These are phyloP conservation scores for Phalacrocorax pelagicus DNA, from an alignment of 2,113 vertebrate species.

Conservation along the genomic window DNA sequence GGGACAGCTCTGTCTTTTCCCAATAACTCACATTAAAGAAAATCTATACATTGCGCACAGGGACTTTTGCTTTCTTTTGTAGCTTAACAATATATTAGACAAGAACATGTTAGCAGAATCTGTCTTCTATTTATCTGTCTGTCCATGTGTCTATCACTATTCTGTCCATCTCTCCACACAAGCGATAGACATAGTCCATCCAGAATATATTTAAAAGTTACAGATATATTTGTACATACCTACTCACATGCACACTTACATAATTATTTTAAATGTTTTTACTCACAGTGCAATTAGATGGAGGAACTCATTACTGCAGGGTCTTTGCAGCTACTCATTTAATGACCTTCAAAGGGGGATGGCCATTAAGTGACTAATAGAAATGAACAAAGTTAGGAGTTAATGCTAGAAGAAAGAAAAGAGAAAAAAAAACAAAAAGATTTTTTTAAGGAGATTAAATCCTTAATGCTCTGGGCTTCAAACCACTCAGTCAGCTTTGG, in stretches of 20 bases:
- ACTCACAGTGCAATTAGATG: not conserved
- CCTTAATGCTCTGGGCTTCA: not conserved
- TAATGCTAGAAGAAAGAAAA: not conserved
- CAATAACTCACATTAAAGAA: constrained; percentile 12
- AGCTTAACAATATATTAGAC: constrained; percentile 21
- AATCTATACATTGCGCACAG: not conserved
- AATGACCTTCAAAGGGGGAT: not conserved
- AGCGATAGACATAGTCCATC: not conserved
- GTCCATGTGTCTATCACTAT: not conserved
- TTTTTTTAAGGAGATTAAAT: not conserved
- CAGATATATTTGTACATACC: not conserved
- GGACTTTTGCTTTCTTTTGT: not conserved
- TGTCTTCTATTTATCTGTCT: not conserved
- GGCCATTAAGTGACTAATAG: not conserved
- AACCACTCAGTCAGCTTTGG: not conserved
- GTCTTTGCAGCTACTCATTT: not conserved
- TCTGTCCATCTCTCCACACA: not conserved
- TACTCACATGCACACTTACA: not conserved
- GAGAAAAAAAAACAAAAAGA: no score
- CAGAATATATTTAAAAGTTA: not conserved
- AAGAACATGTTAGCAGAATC: not conserved
- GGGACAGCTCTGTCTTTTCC: constrained; percentile 31
- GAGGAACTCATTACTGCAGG: not conserved
- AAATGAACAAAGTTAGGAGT: not conserved
- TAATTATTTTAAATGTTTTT: not conserved